Percentiles rank a stretch among this genome's conserved stretches.
Evolutionary conservation across 2,888 invertebrate genomes (phyloP).

Genomic region (Brenthis hecate): DNA sequence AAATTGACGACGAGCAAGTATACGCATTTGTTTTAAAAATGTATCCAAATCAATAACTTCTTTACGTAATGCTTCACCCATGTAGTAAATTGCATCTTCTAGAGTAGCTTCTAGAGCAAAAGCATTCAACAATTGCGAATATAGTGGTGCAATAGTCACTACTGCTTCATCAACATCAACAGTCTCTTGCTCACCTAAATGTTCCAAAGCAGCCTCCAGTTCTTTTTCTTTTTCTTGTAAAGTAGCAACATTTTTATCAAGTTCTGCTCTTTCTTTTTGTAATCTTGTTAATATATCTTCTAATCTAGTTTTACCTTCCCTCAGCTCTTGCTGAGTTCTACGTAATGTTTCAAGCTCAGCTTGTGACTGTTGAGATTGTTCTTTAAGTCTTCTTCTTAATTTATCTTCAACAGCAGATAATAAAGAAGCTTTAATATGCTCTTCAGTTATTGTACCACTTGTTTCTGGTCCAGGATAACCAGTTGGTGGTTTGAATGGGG

Average conservation of each 20-base stretch:
- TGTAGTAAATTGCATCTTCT: slow-evolving; percentile 99
- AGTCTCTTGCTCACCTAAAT: slow-evolving; percentile 89
- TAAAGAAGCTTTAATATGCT: slow-evolving; percentile 96
- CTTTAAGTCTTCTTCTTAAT: slow-evolving; percentile 91
- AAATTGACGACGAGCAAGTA: slow-evolving; percentile 97
- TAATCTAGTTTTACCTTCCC: slow-evolving; percentile 91
- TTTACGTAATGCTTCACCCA: slow-evolving; percentile 96
- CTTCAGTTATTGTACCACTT: slow-evolving; percentile 94
- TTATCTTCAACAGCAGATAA: slow-evolving; percentile 98
- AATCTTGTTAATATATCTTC: slow-evolving; percentile 89
- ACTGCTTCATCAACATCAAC: slow-evolving; percentile 98
- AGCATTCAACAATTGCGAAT: slow-evolving; percentile 96
- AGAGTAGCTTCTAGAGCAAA: slow-evolving; percentile 99
- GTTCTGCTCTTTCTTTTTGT: slow-evolving; percentile 89
- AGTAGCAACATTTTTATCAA: slow-evolving; percentile 91
- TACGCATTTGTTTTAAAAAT: slow-evolving; percentile 97
- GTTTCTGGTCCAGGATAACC: slow-evolving; percentile 66
- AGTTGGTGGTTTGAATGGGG: slow-evolving; percentile 60
- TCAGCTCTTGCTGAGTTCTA: slow-evolving; percentile 92
- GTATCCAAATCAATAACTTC: slow-evolving; percentile 97
- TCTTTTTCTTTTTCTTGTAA: slow-evolving; percentile 94
- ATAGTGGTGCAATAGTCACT: slow-evolving; percentile 96
- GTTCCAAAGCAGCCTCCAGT: slow-evolving; percentile 89
- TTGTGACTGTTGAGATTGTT: slow-evolving; percentile 94
- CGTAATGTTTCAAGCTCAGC: slow-evolving; percentile 95